Percentiles rank a stretch among this genome's conserved stretches.
Conservation (phyloP, 2,888 invertebrate genomes). For the Rhaphigaster nebulosa region DNA sequence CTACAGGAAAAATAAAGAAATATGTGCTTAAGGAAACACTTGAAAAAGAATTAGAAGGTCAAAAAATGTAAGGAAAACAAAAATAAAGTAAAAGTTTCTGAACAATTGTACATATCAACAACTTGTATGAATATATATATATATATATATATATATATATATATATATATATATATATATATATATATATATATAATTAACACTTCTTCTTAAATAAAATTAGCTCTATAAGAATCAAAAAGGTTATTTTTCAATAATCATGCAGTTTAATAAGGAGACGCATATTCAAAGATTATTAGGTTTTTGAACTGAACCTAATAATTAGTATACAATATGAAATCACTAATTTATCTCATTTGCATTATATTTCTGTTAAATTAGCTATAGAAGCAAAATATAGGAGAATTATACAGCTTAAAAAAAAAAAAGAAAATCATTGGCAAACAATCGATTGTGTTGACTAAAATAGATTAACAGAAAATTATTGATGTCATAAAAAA, state of each 20-base stretch:
- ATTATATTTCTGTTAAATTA: no score
- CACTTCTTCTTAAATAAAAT: not conserved
- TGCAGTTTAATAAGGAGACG: no score
- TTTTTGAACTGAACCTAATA: no score
- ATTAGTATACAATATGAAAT: no score
- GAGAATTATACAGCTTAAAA: no score
- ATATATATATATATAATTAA: not conserved
- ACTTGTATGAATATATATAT: not conserved
- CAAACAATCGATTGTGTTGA: no score
- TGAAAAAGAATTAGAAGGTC: slow-evolving; percentile 61
- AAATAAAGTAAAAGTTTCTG: not conserved
- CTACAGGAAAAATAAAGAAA: slow-evolving; percentile 88
- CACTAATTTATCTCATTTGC: no score
- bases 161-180: not conserved
- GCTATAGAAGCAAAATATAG: no score
- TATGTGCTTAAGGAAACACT: slow-evolving; percentile 71
- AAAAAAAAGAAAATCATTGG: no score
- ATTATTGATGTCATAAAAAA: no score
- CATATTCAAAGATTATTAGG: no score
- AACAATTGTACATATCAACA: not conserved
- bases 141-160: not conserved
- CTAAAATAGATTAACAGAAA: no score
- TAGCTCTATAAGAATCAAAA: not conserved
- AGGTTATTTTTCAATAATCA: not conserved
- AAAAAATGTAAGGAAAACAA: not conserved